Conservation (phyloP, 1,140 invertebrate species). For the Pissodes strobi region DNA sequence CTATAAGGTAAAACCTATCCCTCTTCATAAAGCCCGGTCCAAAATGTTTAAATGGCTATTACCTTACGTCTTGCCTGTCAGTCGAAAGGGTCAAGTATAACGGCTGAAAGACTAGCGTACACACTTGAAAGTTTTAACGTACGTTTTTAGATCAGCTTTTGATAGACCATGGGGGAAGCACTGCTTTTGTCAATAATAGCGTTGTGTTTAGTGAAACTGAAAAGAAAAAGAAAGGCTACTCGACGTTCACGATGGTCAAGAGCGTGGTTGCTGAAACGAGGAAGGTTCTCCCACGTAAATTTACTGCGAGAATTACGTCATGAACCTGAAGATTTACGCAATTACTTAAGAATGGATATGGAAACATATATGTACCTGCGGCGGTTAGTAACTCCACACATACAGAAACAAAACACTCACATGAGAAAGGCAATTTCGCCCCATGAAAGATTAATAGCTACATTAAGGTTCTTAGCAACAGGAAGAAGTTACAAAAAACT, state of each 20-base stretch:
- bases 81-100: background rate
- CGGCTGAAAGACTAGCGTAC: background rate
- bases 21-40: no score
- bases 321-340: background rate
- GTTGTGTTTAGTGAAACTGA: background rate
- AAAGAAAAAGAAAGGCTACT: background rate
- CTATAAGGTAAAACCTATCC: no score
- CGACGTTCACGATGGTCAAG: background rate
- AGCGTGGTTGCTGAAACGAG: background rate
- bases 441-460: background rate
- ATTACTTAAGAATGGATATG: background rate
- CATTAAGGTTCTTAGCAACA: background rate
- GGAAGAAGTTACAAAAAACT: background rate
- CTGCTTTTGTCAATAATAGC: background rate
- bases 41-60: no score
- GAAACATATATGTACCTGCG: background rate
- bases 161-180: background rate
- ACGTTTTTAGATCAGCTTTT: background rate
- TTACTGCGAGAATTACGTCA: background rate
- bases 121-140: background rate
- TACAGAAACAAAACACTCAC: background rate
- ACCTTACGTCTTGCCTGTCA: background rate
- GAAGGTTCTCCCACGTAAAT: background rate
- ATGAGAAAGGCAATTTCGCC: background rate
- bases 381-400: background rate